Evolutionary conservation across 1,140 invertebrate genomes (phyloP).

Genomic region (Oreohelix idahoensis): DNA sequence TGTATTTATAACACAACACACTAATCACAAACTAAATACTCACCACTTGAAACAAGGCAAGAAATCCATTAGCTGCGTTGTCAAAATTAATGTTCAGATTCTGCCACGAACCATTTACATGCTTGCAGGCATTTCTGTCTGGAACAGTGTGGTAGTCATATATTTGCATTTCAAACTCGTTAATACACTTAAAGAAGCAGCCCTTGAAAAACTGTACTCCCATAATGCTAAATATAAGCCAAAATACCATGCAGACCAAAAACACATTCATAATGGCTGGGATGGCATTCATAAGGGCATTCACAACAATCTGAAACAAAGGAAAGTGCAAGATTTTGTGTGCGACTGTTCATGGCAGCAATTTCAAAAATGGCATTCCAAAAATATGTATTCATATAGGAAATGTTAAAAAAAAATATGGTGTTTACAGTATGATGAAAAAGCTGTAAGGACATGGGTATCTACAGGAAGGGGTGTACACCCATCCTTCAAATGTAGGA

Average conservation of each 20-base stretch:
- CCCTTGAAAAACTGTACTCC: constrained; percentile 91
- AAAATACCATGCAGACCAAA: constrained; percentile 91
- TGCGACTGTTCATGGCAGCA: too few relatives aligned
- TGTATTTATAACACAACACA: too few relatives aligned
- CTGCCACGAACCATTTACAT: constrained; percentile 81
- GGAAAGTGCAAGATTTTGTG: too few relatives aligned
- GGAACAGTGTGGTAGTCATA: constrained; percentile 44
- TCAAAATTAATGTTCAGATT: constrained; percentile 99
- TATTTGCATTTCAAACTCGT: constrained; percentile 75
- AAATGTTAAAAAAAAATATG: too few relatives aligned
- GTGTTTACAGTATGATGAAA: too few relatives aligned
- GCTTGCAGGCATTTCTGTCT: constrained; percentile 59
- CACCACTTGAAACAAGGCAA: constrained; percentile 96
- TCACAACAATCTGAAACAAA: constrained; percentile 94
- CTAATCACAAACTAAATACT: constrained; percentile 42
- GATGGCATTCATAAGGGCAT: constrained; percentile 94
- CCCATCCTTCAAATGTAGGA: too few relatives aligned
- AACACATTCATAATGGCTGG: constrained; percentile 96
- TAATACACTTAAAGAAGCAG: constrained; percentile 93
- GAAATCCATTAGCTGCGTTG: constrained; percentile 95
- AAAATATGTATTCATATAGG: too few relatives aligned
- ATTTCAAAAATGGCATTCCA: too few relatives aligned
- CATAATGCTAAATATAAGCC: constrained; percentile 95
- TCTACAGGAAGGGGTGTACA: too few relatives aligned
- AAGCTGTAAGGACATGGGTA: too few relatives aligned